Conservation (phyloP, 2,797 vertebrate genomes). For the Galaxias olidus region DNA sequence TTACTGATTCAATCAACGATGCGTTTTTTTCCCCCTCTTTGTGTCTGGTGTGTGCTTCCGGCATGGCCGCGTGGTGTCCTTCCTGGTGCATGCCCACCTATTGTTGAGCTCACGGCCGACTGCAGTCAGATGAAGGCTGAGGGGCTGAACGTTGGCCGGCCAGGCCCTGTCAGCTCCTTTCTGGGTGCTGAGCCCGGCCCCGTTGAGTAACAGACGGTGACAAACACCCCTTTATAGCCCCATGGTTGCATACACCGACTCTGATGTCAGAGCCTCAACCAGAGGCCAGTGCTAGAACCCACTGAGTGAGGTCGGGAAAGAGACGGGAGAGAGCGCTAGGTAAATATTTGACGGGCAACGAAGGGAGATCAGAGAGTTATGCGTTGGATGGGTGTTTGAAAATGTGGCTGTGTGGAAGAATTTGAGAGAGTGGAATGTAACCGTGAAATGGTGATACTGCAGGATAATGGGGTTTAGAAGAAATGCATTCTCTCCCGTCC, state of each 20-base stretch:
- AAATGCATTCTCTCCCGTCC: no score
- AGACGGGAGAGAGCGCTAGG: not conserved
- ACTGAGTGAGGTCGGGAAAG: not conserved
- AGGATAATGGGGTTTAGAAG: no score
- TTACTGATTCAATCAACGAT: no score
- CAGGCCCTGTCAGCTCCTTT: constrained; percentile 30
- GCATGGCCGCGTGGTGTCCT: not conserved
- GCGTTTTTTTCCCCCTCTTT: not conserved
- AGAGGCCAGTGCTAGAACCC: constrained; percentile 15
- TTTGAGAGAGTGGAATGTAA: no score
- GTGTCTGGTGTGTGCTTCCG: not conserved
- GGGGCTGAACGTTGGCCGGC: constrained; percentile 38
- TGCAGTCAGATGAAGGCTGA: constrained; percentile 16
- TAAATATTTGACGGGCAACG: not conserved
- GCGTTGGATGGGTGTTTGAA: no score
- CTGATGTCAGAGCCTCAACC: constrained; percentile 35
- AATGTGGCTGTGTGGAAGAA: no score
- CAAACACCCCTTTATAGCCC: constrained; percentile 41
- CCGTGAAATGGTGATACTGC: no score
- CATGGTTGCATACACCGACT: constrained; percentile 32
- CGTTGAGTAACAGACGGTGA: constrained; percentile 35
- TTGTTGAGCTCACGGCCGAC: not conserved
- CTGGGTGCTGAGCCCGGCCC: constrained; percentile 18
- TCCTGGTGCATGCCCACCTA: no score
- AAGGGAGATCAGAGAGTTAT: no score